These are phyloP conservation scores for Gavia stellata DNA, from an alignment of 2,113 vertebrate species.

Conservation along the genomic window DNA sequence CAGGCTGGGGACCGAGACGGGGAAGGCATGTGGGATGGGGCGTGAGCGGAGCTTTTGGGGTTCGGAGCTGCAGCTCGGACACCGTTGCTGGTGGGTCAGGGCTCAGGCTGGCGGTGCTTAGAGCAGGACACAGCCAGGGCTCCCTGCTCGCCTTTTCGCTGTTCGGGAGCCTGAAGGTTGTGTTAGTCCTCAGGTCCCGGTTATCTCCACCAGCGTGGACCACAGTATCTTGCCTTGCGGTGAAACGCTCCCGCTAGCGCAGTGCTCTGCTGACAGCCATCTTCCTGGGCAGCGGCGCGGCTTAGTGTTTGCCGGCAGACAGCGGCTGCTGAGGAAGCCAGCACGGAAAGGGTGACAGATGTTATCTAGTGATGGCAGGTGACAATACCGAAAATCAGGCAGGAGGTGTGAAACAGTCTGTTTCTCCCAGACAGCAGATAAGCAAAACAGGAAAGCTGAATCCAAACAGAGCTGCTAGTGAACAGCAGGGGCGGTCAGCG, in stretches of 20 bases:
- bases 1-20: fast-evolving
- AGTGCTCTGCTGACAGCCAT: fast-evolving
- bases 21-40: background rate
- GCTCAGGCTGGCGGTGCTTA: fast-evolving
- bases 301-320: fast-evolving
- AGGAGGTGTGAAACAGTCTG: background rate
- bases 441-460: constrained; percentile 19
- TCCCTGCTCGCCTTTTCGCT: fast-evolving
- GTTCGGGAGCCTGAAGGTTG: background rate
- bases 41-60: fast-evolving
- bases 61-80: fast-evolving
- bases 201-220: fast-evolving
- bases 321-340: background rate
- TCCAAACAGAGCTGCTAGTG: background rate
- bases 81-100: fast-evolving
- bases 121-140: background rate
- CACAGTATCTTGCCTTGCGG: fast-evolving
- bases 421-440: background rate
- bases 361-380: background rate
- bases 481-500: background rate
- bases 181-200: fast-evolving
- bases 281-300: fast-evolving
- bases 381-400: background rate
- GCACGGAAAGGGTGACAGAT: background rate
- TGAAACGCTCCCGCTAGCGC: fast-evolving